Evolutionary conservation across 2,888 invertebrate species (phyloP), one percentile per base, ranked within the genome.

Genomic region (Ctenicera cuprea): DNA sequence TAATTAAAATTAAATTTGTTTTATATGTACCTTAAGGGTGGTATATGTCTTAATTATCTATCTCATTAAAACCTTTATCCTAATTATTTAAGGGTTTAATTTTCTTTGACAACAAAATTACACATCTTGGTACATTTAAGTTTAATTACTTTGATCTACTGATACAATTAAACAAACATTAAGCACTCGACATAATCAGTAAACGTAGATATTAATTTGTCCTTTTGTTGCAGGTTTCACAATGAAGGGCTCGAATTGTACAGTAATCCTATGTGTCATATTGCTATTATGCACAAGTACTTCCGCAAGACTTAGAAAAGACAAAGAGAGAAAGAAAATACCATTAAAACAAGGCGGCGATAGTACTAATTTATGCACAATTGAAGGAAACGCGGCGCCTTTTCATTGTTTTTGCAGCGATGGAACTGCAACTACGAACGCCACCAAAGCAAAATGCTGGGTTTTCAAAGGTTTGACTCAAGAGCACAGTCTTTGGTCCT

Each of bases 401-500:
- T 89, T 93, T 73, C 92, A 90, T 81, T 94, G 94, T 86, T 90
- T 92, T 84, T 94, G 94, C 83, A 90, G 92, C 80, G 89, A 89
- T 67, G 88, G 89, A 57, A 88, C 89, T 69, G 87, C 78, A 38
- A 82, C 88, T 71, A 83, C 84, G 41, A 88, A 90, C 81, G 93
- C 93, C 20, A 92, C 92, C 50, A 92, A 92, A 80, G 94, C 93
- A 57, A 94, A 93, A 86, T 96, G 95, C 85, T 92, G 93, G 91
- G 91, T 95, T 54, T 93, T 94, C 86, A 84, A 81, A 12, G 92
- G 92, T 50, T 90, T 93, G 82, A 89, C 91, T 7, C 89, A 89
- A 73, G 92, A 93, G 79, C 92, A 94, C 84, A 90, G 91, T 76
- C 90, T 79, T 26, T 95, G 95, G 95, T 90, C 90, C 77, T 90